A percentile compares a stretch with the other conserved stretches of the same genome.
Conservation (phyloP, 2,888 invertebrate species). For the Ariolimax columbianus region DNA sequence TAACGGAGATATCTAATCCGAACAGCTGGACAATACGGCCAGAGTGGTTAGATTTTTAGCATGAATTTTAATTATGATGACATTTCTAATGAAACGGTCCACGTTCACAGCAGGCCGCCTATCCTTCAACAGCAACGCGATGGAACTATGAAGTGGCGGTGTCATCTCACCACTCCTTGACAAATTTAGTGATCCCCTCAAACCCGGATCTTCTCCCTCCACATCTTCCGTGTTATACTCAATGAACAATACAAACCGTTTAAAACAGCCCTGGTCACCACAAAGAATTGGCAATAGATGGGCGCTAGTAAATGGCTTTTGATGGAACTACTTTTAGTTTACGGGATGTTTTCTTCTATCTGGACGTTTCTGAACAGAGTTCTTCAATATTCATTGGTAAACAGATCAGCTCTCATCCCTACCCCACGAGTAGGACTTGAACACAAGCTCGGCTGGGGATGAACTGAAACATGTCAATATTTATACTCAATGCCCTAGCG, state of each 20-base stretch:
- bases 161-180: constrained; percentile 6
- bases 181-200: constrained; percentile 2
- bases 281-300: neutral
- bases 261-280: neutral
- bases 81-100: constrained; percentile 27
- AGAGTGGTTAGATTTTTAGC: neutral
- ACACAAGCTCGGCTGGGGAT: neutral
- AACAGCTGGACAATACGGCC: constrained; percentile 14
- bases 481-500: constrained; percentile 31
- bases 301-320: constrained; percentile 7
- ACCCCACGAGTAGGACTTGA: neutral
- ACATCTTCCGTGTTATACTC: neutral
- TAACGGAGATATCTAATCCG: too few relatives aligned
- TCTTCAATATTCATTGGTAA: constrained; percentile 17
- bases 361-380: neutral
- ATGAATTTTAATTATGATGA: constrained; percentile 31
- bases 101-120: neutral
- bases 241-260: constrained; percentile 11
- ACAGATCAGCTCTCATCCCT: constrained; percentile 20
- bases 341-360: constrained; percentile 8
- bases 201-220: constrained; percentile 6
- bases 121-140: neutral
- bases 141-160: constrained; percentile 5
- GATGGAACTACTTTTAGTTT: constrained; percentile 7
- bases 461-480: constrained; percentile 22